Evolutionary conservation across 2,888 invertebrate genomes (phyloP).

Genomic region (Caenorhabditis afra): DNA sequence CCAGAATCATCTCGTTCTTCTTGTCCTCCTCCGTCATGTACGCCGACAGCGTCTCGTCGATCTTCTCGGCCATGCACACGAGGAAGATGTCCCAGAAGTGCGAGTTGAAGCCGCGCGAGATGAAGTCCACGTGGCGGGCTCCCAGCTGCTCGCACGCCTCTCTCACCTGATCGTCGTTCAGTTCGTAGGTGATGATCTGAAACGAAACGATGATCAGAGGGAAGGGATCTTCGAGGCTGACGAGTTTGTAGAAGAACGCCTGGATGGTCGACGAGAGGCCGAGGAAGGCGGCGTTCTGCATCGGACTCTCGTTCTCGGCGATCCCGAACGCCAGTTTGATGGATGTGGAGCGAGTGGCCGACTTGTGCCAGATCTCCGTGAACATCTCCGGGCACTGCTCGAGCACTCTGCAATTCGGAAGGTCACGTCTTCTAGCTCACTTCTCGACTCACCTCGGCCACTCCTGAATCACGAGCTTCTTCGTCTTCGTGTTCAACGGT

Average conservation of each 20-base stretch:
- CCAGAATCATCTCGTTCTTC: conserved; percentile 65
- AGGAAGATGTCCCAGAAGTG: conserved; percentile 69
- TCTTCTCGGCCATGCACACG: conserved; percentile 69
- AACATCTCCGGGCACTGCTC: conserved; percentile 67
- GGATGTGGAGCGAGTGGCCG: conserved; percentile 68
- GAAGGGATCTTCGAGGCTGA: conserved; percentile 19
- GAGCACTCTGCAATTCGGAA: conserved; percentile 60
- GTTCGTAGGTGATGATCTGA: conserved; percentile 62
- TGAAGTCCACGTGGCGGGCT: conserved; percentile 70
- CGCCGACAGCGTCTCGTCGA: conserved; percentile 64
- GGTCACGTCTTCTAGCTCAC: not conserved
- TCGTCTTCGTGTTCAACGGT: conserved; percentile 65
- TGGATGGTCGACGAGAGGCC: conserved; percentile 67
- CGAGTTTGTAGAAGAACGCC: conserved; percentile 69
- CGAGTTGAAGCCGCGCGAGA: conserved; percentile 71
- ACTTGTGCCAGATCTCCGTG: conserved; percentile 69
- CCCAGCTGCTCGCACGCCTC: conserved; percentile 68
- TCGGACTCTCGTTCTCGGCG: conserved; percentile 64
- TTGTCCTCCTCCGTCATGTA: conserved; percentile 63
- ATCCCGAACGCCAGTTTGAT: conserved; percentile 72
- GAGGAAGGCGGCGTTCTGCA: conserved; percentile 66
- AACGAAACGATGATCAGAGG: not conserved
- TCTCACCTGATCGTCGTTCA: conserved; percentile 63
- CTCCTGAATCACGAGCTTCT: conserved; percentile 70
- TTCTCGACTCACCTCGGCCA: conserved; percentile 57